phyloP scores from a whole-genome alignment of 2,797 vertebrate genomes.

The Phyllotis vaccarum region DNA sequence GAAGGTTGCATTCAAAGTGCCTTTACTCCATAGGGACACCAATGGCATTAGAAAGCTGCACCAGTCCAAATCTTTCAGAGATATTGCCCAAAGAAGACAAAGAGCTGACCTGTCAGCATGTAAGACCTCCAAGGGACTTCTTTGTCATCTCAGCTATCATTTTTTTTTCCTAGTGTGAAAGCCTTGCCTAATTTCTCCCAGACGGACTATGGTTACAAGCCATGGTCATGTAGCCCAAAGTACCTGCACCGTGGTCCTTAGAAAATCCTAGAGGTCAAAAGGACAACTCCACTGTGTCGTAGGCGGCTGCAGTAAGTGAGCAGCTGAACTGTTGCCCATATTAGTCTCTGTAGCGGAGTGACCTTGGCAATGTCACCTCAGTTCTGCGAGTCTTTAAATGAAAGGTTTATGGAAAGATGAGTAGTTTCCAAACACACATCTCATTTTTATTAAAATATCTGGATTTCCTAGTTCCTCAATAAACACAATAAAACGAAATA shows the following conservation, averaged over 20 bases:
- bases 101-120: background rate
- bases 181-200: background rate
- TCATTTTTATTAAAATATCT: slow-evolving; percentile 60
- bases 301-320: background rate
- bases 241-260: background rate
- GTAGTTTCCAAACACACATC: slow-evolving; percentile 18
- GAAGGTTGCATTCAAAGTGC: slow-evolving; percentile 43
- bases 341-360: slow-evolving; percentile 39
- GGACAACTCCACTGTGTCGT: background rate
- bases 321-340: slow-evolving; percentile 6
- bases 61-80: slow-evolving; percentile 30
- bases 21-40: slow-evolving; percentile 33
- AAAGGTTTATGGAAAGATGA: slow-evolving; percentile 12
- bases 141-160: slow-evolving; percentile 54
- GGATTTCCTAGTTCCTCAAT: background rate
- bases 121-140: background rate
- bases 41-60: background rate
- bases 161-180: slow-evolving; percentile 46
- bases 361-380: slow-evolving; percentile 30
- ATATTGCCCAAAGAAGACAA: background rate
- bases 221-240: background rate
- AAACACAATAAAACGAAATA: background rate
- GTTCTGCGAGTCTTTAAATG: slow-evolving; percentile 45
- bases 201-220: background rate
- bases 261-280: slow-evolving; percentile 42